Evolutionary conservation across 2,113 vertebrate genomes (phyloP).

Genomic region (Perccottus glenii): DNA sequence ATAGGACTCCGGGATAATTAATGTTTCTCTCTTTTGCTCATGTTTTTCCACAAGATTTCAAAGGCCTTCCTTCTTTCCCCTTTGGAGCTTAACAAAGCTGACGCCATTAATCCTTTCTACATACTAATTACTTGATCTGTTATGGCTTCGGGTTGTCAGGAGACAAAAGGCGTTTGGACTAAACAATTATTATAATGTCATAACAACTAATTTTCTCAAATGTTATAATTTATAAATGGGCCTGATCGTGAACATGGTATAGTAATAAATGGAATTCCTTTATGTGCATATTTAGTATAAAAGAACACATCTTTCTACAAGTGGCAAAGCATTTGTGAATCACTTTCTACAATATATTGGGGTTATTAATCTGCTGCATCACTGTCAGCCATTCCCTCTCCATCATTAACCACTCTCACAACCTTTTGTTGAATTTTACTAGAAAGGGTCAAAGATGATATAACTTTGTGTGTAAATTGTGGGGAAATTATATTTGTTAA

Average conservation of each 20-base stretch:
- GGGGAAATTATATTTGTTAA: too few relatives aligned
- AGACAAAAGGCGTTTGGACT: slow-evolving; percentile 23
- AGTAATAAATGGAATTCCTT: neutral
- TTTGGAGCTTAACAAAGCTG: slow-evolving; percentile 21
- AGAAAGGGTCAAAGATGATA: too few relatives aligned
- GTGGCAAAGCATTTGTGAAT: too few relatives aligned
- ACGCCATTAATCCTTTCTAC: slow-evolving; percentile 41
- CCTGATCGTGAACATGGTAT: neutral
- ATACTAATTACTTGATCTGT: slow-evolving; percentile 48
- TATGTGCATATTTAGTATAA: neutral
- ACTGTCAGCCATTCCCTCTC: neutral
- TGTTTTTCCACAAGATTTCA: slow-evolving; percentile 50
- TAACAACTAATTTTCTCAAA: slow-evolving; percentile 14
- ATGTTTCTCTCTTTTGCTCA: slow-evolving; percentile 22
- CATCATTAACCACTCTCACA: too few relatives aligned
- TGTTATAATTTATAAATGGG: neutral
- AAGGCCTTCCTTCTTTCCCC: slow-evolving; percentile 31
- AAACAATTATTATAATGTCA: slow-evolving; percentile 5
- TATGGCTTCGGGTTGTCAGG: slow-evolving; percentile 21
- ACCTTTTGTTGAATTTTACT: too few relatives aligned
- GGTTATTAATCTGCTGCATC: neutral
- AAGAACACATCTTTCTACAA: too few relatives aligned
- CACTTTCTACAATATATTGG: too few relatives aligned
- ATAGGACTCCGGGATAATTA: slow-evolving; percentile 44
- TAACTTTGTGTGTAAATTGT: too few relatives aligned